Evolutionary conservation across 2,113 vertebrate species (phyloP), one percentile per base, ranked within the genome.

Genomic region (Scartelaos histophorus): DNA sequence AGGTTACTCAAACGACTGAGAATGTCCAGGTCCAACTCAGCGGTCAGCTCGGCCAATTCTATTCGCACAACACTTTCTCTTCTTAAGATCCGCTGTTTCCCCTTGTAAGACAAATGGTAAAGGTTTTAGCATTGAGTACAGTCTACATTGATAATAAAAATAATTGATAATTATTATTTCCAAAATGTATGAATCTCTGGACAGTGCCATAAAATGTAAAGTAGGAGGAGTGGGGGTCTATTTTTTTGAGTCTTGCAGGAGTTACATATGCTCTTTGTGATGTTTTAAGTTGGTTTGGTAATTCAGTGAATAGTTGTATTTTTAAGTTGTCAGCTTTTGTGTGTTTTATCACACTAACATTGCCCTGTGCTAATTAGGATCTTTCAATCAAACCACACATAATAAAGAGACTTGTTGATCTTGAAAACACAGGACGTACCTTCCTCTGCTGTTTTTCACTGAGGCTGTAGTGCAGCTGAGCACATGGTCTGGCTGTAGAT

Each of bases 381-480:
- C 6, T 49, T 15, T 47, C 4, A 66, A 47, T 24, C 21, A 58
- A 45, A 25, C 19, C 19, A 1, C 29, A 53, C 16, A 46, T 9
- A 16, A 54, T 13, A 53, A 38, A 19, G 51, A 19, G 19, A 45
- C 15, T 35, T 45, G 38, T 46, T 45, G n/a, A 21, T 38, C 34
- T 25, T 15, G 22, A 54, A 54, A 17, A 22, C 11, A 62, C 29
- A 35, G 60, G 60, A 1, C 25, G 0, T 81, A 97, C 95, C 93
- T 92, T 96, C 24, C 93, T 88, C 25, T 91, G 75, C 16, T 87
- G 89, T 76, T 88, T 94, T 82, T 96, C 92, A 3, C 87, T 94
- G 80, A 95, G 94, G 57, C 92, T 89, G 83, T 95, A 93, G 71
- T 93, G 95, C 16, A 96, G 75, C 64, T 95, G 94, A 38, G 95